Base-by-base conservation (phyloP, 2,797 vertebrate genomes). In the Atherinosoma microstoma region DNA sequence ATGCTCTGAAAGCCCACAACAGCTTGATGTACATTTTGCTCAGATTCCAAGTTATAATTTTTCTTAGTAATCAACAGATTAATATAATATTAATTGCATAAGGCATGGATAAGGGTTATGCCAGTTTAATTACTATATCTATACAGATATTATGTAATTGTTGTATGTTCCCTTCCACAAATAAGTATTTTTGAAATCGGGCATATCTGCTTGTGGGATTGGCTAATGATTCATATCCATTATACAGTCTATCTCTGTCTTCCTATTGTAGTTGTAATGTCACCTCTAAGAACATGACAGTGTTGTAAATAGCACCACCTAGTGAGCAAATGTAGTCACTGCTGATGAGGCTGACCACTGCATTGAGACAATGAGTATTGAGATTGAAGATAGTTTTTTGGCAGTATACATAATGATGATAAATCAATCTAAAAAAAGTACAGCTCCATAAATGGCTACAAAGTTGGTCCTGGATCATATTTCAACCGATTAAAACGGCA, bases 281-380 rank as follows among this genome's bases (percentile, higher is more conserved):
- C 64, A 66, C 66, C 62, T 70, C 63, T 68, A 47, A 65, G 22
- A 53, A 75, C 36, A n/a, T 61, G 56, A 83, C 61, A 66, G 20
- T 67, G 40, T 70, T 93, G 90, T 80, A 82, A 84, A 92, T 64
- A 93, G 89, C 91, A 66, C 94, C 94, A 94, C 89, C 94, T 95
- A 93, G 94, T 94, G 94, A 72, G 22, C 6, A 54, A 20, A 67
- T 18, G 3, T 6, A 2, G 61, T 27, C 40, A 47, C 16, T 64
- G 56, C 29, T 67, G 30, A 60, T 67, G 12, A 73, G 58, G 18
- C 24, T 69, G 38, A 70, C 73, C 30, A 45, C 34, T 68, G 40
- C 51, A 56, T 2, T 40, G 22, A 66, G n/a, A 67, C 20, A 36
- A 27, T 58, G 3, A 45, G 1, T 35, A 62, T 36, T 29, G 18